Evolutionary conservation across 2,888 invertebrate species (phyloP), one percentile per base, ranked within the genome.

Genomic region (Sinohyriopsis cumingii): DNA sequence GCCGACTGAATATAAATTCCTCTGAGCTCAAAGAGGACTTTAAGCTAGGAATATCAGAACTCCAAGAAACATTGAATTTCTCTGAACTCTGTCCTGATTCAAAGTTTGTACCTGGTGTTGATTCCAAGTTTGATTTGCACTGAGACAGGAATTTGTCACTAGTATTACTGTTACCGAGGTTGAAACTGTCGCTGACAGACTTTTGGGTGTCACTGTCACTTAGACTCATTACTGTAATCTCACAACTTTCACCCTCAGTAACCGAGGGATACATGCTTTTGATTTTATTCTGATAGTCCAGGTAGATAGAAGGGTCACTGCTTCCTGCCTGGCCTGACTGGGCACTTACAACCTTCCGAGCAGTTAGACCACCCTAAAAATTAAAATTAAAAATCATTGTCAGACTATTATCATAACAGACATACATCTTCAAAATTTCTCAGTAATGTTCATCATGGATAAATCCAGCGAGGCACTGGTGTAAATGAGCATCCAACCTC

Each of bases 241-340:
- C 77, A n/a, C 62, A 63, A 20, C 72, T 67, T 45, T 75, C 75
- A n/a, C 54, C 33, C 61, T 73, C 53, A 59, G 24, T 24, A 25
- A 67, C 70, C 7, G 77, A 72, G 20, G 81, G 79, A 56, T 87
- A 87, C 81, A 84, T 80, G 68, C 73, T 81, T 12, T 83, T 81
- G 56, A 87, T 86, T 65, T 81, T 80, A 63, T 75, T 85, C 72
- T 87, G 87, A 66, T 85, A 86, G 53, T 83, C 83, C 33, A 87
- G 79, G 64, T 82, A 82, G 9, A 86, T 63, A 2, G 87, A 78
- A 15, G 87, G 87, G 65, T 87, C 84, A 20, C 71, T 76, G 55
- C 76, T 25, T 53, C 74, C 63, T 45, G 68, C 55, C 62, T 74
- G 72, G 15, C 68, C 20, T n/a, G 65, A 64, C 61, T 76, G 76